Conservation (phyloP, 2,888 invertebrate genomes). For the Xylota segnis region DNA sequence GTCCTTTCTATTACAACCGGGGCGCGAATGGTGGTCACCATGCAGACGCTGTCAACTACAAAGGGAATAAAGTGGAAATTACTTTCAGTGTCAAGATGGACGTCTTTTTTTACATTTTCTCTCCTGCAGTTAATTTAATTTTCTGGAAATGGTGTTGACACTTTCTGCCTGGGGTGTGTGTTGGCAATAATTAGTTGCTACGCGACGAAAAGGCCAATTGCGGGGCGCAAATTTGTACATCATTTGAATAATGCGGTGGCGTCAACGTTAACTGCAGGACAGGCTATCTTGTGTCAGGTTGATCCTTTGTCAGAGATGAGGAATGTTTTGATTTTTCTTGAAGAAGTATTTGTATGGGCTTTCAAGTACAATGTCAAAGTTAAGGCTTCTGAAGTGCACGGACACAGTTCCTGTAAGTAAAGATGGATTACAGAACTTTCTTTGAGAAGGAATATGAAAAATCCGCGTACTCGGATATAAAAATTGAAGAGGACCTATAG, state of each 20-base stretch:
- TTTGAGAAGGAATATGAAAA: no score
- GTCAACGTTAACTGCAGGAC: no score
- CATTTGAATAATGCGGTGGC: neutral
- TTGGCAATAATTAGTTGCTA: neutral
- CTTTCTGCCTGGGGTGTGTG: neutral
- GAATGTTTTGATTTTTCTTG: no score
- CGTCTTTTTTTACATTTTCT: neutral
- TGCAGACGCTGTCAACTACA: constrained; percentile 5
- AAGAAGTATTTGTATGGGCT: no score
- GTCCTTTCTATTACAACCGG: constrained; percentile 11
- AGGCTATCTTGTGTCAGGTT: no score
- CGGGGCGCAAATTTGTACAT: neutral
- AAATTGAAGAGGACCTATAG: no score
- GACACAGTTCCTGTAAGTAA: no score
- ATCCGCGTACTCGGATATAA: no score
- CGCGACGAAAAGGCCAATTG: neutral
- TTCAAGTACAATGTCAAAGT: no score
- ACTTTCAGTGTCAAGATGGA: neutral
- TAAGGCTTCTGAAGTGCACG: no score
- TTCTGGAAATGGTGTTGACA: neutral
- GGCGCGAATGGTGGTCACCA: constrained; percentile 18
- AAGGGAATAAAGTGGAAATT: constrained; percentile 9
- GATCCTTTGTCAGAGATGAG: no score
- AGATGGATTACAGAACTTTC: no score
- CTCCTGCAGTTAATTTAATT: neutral